A percentile compares a stretch with the other conserved stretches of the same genome.
Evolutionary conservation across 30 jellyfish, hydroid and myxozoan species (phyloP).

Genomic region (Turritopsis rubra): DNA sequence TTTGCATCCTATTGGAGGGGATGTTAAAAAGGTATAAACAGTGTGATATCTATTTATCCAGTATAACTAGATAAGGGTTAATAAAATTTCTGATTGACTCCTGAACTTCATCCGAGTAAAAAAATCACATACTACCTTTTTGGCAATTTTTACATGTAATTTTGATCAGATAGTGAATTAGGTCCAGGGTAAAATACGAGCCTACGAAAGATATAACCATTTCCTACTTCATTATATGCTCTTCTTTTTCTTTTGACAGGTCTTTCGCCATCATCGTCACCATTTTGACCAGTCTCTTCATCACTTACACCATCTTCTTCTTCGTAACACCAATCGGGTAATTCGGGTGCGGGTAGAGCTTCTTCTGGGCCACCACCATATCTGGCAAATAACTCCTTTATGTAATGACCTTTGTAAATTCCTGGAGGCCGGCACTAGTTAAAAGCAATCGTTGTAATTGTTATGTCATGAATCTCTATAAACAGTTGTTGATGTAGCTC

Average conservation of each 20-base stretch:
- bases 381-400: slow-evolving; percentile 54
- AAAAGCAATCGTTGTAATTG: too few relatives aligned
- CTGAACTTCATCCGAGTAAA: too few relatives aligned
- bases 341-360: slow-evolving; percentile 68
- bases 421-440: slow-evolving; percentile 94
- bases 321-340: slow-evolving; percentile 93
- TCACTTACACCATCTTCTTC: slow-evolving; percentile 70
- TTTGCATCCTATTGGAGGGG: slow-evolving; percentile 31
- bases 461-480: too few relatives aligned
- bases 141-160: too few relatives aligned
- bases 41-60: too few relatives aligned
- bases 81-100: too few relatives aligned
- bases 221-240: slow-evolving; percentile 22
- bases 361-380: slow-evolving; percentile 73
- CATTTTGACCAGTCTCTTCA: slow-evolving; percentile 39
- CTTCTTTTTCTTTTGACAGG: slow-evolving; percentile 43
- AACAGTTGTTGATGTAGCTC: not conserved
- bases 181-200: too few relatives aligned
- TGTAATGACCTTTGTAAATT: slow-evolving; percentile 62
- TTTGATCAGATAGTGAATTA: too few relatives aligned
- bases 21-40: slow-evolving; percentile 4
- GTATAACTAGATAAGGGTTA: too few relatives aligned
- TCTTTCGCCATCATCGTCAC: slow-evolving; percentile 17
- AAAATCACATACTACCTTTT: too few relatives aligned
- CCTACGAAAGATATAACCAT: too few relatives aligned